A percentile compares a stretch with the other conserved stretches of the same genome.
phyloP scores from a whole-genome alignment of 2,888 invertebrate genomes.

The Molanna angustata region DNA sequence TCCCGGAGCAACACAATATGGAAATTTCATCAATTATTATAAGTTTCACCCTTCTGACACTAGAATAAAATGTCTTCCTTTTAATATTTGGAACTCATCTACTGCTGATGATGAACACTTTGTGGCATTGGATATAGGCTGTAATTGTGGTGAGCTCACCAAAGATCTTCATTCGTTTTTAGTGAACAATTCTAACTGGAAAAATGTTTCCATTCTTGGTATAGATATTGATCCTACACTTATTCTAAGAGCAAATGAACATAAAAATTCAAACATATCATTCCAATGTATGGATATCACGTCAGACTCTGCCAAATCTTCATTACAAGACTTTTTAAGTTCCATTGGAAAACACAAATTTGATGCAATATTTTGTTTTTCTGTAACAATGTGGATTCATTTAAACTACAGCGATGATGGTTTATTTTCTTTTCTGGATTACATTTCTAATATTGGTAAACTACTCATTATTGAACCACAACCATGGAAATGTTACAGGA shows the following conservation, averaged over 20 bases:
- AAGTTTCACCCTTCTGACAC: slow-evolving; percentile 71
- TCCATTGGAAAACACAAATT: slow-evolving; percentile 49
- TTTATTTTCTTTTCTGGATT: slow-evolving; percentile 59
- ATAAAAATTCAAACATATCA: slow-evolving; percentile 46
- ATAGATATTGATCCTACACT: slow-evolving; percentile 73
- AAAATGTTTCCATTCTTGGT: slow-evolving; percentile 56
- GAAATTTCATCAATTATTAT: slow-evolving; percentile 88
- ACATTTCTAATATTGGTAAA: slow-evolving; percentile 52
- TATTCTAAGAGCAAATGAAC: slow-evolving; percentile 65
- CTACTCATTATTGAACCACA: slow-evolving; percentile 77
- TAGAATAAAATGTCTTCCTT: slow-evolving; percentile 60
- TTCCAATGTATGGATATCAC: slow-evolving; percentile 64
- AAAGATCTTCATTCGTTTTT: slow-evolving; percentile 55
- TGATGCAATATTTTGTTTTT: slow-evolving; percentile 74
- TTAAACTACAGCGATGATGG: slow-evolving; percentile 78
- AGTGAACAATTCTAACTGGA: slow-evolving; percentile 41
- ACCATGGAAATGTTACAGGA: slow-evolving; percentile 80
- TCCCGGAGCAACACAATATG: slow-evolving; percentile 75
- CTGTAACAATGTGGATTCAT: slow-evolving; percentile 90
- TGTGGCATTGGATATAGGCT: slow-evolving; percentile 69
- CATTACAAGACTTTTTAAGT: slow-evolving; percentile 51
- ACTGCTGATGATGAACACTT: slow-evolving; percentile 37
- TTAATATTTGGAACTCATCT: slow-evolving; percentile 42
- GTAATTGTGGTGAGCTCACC: slow-evolving; percentile 79
- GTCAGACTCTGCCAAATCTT: slow-evolving; percentile 40